A percentile compares a stretch with the other conserved stretches of the same genome.
Evolutionary conservation across 2,888 invertebrate species (phyloP).

Genomic region (Ochropacha duplaris): DNA sequence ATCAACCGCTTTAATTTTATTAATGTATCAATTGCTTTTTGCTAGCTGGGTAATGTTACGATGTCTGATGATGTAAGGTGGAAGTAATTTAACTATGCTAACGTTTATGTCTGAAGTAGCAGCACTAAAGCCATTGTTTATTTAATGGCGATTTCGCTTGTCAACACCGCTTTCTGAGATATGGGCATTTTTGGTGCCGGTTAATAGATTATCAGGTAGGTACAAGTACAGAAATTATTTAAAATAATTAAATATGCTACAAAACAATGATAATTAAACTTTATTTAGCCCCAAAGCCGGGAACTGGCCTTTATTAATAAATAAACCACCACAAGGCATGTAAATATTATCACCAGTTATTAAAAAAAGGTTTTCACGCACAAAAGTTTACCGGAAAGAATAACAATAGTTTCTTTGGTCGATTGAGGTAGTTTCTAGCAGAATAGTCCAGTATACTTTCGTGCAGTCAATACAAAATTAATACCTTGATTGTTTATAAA

Average conservation of each 20-base stretch:
- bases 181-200: not conserved
- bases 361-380: not conserved
- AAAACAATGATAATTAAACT: not conserved
- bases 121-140: not conserved
- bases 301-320: not conserved
- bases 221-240: not conserved
- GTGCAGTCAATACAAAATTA: not conserved
- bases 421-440: not conserved
- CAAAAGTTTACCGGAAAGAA: not conserved
- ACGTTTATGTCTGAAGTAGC: not conserved
- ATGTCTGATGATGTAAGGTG: not conserved
- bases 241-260: not conserved
- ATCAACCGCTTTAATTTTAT: not conserved
- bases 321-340: not conserved
- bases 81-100: not conserved
- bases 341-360: not conserved
- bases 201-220: not conserved
- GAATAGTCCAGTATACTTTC: not conserved
- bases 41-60: not conserved
- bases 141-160: not conserved
- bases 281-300: not conserved
- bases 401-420: no score
- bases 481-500: conserved; percentile 3
- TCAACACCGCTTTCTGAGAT: not conserved
- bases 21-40: not conserved